Evolutionary conservation across 1,140 invertebrate genomes (phyloP).

Genomic region (Nymphalis io): DNA sequence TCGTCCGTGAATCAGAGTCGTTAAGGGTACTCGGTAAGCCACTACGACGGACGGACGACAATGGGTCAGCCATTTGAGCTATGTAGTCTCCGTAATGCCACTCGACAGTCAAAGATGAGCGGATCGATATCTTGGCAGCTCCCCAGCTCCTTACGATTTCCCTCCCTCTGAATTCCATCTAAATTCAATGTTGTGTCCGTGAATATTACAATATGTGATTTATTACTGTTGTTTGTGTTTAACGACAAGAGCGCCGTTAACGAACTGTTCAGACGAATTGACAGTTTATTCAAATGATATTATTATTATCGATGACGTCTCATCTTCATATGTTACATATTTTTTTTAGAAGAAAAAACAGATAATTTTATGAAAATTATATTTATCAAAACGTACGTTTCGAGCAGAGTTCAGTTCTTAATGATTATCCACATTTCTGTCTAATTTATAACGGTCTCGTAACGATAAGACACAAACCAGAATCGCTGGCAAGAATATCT

Average conservation of each 20-base stretch:
- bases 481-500: slow-evolving; percentile 28
- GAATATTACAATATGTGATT: slow-evolving; percentile 16
- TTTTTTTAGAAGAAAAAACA: too few relatives aligned
- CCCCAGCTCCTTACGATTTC: slow-evolving; percentile 34
- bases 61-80: slow-evolving; percentile 54
- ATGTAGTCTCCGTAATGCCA: slow-evolving; percentile 36
- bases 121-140: slow-evolving; percentile 48
- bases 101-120: slow-evolving; percentile 28
- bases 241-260: not conserved
- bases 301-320: not conserved
- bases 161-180: slow-evolving; percentile 20
- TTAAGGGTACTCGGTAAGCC: slow-evolving; percentile 56
- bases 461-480: slow-evolving; percentile 43
- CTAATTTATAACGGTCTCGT: slow-evolving; percentile 38
- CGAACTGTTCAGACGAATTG: not conserved
- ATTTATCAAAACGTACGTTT: too few relatives aligned
- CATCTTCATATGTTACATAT: not conserved
- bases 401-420: not conserved
- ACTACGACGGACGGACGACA: slow-evolving; percentile 64
- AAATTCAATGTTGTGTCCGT: slow-evolving; percentile 23
- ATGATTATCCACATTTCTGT: slow-evolving; percentile 18
- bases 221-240: not conserved
- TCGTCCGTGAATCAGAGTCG: slow-evolving; percentile 54
- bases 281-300: not conserved
- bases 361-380: too few relatives aligned